A percentile compares a stretch with the other conserved stretches of the same genome.
Evolutionary conservation across 2,113 vertebrate species (phyloP).

Genomic region (Eolophus roseicapilla): DNA sequence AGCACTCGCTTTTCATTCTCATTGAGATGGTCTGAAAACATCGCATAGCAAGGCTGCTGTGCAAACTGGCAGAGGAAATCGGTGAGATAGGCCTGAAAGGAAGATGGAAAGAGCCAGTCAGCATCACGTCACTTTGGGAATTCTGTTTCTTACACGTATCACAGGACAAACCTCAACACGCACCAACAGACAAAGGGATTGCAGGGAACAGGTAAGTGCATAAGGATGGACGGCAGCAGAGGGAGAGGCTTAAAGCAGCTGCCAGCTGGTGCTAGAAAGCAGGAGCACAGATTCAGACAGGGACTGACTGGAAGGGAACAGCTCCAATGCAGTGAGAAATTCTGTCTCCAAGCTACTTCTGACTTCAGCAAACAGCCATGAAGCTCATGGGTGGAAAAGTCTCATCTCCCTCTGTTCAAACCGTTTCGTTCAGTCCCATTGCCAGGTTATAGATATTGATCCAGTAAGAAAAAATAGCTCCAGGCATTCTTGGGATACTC

Average conservation of each 20-base stretch:
- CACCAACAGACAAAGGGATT: neutral
- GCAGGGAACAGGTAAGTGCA: neutral
- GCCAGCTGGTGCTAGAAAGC: neutral
- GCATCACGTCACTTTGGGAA: neutral
- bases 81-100: slow-evolving; percentile 90
- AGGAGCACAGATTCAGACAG: neutral
- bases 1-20: slow-evolving; percentile 89
- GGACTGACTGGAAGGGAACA: neutral
- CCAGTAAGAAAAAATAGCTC: neutral
- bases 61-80: slow-evolving; percentile 97
- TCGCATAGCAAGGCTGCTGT: slow-evolving; percentile 94
- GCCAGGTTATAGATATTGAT: neutral
- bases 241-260: neutral
- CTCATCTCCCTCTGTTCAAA: neutral
- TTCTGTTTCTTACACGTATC: neutral
- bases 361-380: neutral
- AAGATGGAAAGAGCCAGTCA: slow-evolving; percentile 23
- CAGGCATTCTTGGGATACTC: neutral
- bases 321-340: neutral
- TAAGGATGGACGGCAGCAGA: neutral
- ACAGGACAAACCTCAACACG: neutral
- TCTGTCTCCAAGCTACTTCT: neutral
- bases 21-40: slow-evolving; percentile 96
- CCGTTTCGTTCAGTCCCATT: neutral
- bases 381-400: neutral